Conservation (phyloP, 2,113 vertebrate species). For the Scalopus aquaticus region DNA sequence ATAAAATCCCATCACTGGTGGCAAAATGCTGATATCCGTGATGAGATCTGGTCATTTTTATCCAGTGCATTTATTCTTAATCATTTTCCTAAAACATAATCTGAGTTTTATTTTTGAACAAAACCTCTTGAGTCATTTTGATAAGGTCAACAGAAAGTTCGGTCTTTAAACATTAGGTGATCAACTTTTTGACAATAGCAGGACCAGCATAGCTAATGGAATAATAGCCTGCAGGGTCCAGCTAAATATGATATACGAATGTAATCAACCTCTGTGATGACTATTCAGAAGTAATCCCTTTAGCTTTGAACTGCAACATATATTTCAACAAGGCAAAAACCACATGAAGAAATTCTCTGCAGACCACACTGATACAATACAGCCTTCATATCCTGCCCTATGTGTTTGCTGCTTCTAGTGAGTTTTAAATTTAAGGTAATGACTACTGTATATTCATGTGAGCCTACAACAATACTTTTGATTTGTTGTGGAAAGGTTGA, state of each 20-base stretch:
- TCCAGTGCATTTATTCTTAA: slow-evolving; percentile 35
- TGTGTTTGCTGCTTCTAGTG: slow-evolving; percentile 80
- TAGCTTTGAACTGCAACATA: slow-evolving; percentile 89
- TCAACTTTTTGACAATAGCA: slow-evolving; percentile 90
- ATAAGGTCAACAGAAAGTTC: slow-evolving; percentile 88
- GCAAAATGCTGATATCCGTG: background rate
- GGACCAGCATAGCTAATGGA: slow-evolving; percentile 90
- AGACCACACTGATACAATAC: slow-evolving; percentile 88
- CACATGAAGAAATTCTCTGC: slow-evolving; percentile 88
- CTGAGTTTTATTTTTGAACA: slow-evolving; percentile 70
- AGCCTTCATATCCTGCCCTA: slow-evolving; percentile 83
- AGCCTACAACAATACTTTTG: slow-evolving; percentile 87
- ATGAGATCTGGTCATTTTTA: slow-evolving; percentile 15
- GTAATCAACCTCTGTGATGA: slow-evolving; percentile 95
- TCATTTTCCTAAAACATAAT: slow-evolving; percentile 60
- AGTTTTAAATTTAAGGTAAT: slow-evolving; percentile 91
- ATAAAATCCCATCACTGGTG: slow-evolving; percentile 4
- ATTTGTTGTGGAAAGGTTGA: slow-evolving; percentile 87
- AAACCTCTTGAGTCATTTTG: slow-evolving; percentile 88
- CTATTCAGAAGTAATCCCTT: slow-evolving; percentile 93
- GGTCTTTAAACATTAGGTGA: slow-evolving; percentile 89
- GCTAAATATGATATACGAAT: slow-evolving; percentile 93
- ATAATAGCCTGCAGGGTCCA: slow-evolving; percentile 93
- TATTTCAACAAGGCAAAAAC: slow-evolving; percentile 89
- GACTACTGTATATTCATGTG: slow-evolving; percentile 89